Evolutionary conservation across 2,888 invertebrate genomes (phyloP), one percentile per base, ranked within the genome.

Genomic region (Oxystoma pomonae): DNA sequence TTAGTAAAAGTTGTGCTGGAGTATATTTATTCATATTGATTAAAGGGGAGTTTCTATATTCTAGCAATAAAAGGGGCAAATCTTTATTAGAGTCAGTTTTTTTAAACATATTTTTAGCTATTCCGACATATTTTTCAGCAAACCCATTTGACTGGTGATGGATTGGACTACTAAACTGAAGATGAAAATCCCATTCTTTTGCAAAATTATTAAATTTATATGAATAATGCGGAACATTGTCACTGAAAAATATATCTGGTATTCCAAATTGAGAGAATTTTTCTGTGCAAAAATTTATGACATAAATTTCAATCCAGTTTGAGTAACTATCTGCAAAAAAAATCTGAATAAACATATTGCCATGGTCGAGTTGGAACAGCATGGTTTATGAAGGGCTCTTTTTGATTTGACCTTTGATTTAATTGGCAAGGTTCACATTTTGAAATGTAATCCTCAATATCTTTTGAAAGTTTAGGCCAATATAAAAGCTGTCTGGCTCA

Each of bases 281-380:
- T 7, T 12, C 12, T 7, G 3, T 7, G 3, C 12, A 35, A 35
- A 35, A 35, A 35, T 35, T n/a, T 17, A 65, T 65, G 50, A 65
- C 50, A 18, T 65, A 57, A 17, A 62, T 22, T 18, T 67, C 67
- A 58, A 65, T 61, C 68, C 68, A 67, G 18, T 64, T 67, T 16
- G 61, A 64, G 50, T 59, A 64, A 20, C 55, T 16, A 49, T 65
- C 63, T 50, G 61, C 59, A 12, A 53, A 70, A 67, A 65, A 76
- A 71, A 68, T 76, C 75, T 57, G 71, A 66, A 20, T 65, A 72
- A 22, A 77, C 61, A 62, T 73, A 74, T 51, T 71, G 55, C 64
- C 70, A 78, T 2, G 71, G 70, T 19, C 69, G 51, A n/a, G 60
- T 58, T 20, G 75, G 74, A 57, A 73, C 58, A 16, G 66, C 55